These are phyloP conservation scores for Pyrocephalus nanus DNA, from an alignment of 2,797 vertebrate species.

Conservation along the genomic window DNA sequence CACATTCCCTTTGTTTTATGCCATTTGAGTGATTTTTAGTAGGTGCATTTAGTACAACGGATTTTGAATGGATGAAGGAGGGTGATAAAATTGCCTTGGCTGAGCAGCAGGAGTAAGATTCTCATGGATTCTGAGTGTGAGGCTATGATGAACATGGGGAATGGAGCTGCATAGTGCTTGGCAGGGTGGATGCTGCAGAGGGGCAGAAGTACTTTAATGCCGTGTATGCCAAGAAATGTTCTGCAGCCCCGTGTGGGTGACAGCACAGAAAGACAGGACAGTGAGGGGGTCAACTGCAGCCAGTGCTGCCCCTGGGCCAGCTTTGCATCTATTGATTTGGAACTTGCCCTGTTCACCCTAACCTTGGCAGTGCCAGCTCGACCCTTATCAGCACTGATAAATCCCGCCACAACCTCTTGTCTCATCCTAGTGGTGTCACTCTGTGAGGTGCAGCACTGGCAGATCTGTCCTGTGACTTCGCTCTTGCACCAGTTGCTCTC, in stretches of 20 bases:
- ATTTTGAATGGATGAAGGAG: not conserved
- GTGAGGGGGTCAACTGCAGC: not conserved
- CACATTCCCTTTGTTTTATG: not conserved
- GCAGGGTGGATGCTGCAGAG: not conserved
- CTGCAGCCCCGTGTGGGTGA: not conserved
- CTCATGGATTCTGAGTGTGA: not conserved
- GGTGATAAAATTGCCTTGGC: not conserved
- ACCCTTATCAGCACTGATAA: conserved; percentile 35
- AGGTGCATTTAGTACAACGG: not conserved
- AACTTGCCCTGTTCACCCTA: not conserved
- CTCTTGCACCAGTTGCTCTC: not conserved
- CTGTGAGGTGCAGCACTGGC: not conserved
- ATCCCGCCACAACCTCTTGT: not conserved
- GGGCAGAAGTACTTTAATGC: not conserved
- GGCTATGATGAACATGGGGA: not conserved
- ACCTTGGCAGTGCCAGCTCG: not conserved
- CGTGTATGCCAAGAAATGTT: not conserved
- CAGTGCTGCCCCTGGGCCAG: not conserved
- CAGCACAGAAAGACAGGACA: not conserved
- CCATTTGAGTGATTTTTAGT: not conserved
- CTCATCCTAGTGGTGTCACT: not conserved
- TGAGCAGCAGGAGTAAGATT: not conserved
- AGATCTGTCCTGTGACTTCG: not conserved
- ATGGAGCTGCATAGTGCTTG: not conserved
- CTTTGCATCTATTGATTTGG: not conserved